Percentiles rank a stretch among this genome's conserved stretches.
Conservation (phyloP, 2,888 invertebrate genomes). For the Meta bourneti region DNA sequence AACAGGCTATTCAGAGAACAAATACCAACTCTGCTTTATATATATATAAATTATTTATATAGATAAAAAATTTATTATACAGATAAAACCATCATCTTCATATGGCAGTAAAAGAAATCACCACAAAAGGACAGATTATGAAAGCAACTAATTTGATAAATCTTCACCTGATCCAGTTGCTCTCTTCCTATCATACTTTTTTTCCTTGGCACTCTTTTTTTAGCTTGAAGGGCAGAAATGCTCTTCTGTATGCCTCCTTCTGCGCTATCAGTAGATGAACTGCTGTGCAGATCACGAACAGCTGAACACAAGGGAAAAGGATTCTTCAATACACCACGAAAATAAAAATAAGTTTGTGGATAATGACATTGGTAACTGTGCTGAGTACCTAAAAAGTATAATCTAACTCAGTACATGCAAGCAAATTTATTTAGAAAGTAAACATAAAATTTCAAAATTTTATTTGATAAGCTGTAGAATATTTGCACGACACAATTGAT, state of each 20-base stretch:
- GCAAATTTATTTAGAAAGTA: not conserved
- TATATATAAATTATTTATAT: too few relatives aligned
- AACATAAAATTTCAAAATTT: not conserved
- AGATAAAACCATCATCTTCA: too few relatives aligned
- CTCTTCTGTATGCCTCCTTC: conserved; percentile 51
- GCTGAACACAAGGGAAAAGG: not conserved
- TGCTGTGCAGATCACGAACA: not conserved
- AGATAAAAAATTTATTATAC: too few relatives aligned
- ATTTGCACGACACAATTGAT: not conserved
- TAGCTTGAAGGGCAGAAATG: conserved; percentile 69
- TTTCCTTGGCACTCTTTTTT: conserved; percentile 71
- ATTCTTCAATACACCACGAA: not conserved
- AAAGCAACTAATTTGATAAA: too few relatives aligned
- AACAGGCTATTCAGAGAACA: too few relatives aligned
- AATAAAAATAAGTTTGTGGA: too few relatives aligned
- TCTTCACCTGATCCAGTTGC: conserved; percentile 50
- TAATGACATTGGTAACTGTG: not conserved
- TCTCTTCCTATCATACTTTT: conserved; percentile 30
- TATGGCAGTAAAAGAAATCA: too few relatives aligned
- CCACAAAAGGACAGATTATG: too few relatives aligned
- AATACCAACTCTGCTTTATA: too few relatives aligned
- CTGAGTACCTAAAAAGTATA: not conserved
- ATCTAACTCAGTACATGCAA: not conserved
- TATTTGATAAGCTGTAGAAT: not conserved
- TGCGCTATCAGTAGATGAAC: not conserved